Evolutionary conservation across 2,888 invertebrate species (phyloP), one percentile per base, ranked within the genome.

Genomic region (Drosophila koepferae): DNA sequence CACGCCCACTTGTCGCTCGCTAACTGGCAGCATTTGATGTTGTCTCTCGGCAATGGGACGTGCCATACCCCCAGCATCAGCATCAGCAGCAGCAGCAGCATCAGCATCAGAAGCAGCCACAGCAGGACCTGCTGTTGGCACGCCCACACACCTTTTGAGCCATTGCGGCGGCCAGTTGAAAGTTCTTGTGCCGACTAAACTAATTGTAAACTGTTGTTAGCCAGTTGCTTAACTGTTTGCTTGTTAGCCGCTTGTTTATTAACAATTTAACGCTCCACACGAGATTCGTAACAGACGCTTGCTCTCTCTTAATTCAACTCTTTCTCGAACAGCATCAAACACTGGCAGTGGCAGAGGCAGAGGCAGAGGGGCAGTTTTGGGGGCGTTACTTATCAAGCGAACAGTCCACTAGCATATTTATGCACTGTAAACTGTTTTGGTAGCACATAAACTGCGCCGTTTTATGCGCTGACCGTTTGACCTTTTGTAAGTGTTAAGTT

Each of bases 161-260:
- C 66, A 58, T 78, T 72, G 84, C 72, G 84, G 84, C 84, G 72
- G 76, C 63, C 76, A 89, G 85, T 89, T 86, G 82, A 89, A 89
- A 86, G 89, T 83, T 78, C 61, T 73, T 46, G 48, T 40, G 74
- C 65, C 59, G 76, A 78, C 76, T 68, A 74, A 82, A 80, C 81
- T 90, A 91, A 90, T 91, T 90, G 87, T 81, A 86, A 90, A 90
- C 80, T 90, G 89, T 86, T 90, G 82, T 82, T 89, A 79, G 89
- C 82, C 83, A 78, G 77, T 81, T 79, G 80, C 77, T 77, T 74
- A 78, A 87, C 83, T 74, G 84, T 82, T 82, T 77, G 89, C 85
- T 87, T 89, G 89, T 89, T 86, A 86, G 78, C 66, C 77, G 85
- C 86, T 82, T 84, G 89, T 89, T 91, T 90, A 91, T 90, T 86